Evolutionary conservation across 2,888 invertebrate genomes (phyloP), one percentile per base, ranked within the genome.

Genomic region (Phlogophora meticulosa): DNA sequence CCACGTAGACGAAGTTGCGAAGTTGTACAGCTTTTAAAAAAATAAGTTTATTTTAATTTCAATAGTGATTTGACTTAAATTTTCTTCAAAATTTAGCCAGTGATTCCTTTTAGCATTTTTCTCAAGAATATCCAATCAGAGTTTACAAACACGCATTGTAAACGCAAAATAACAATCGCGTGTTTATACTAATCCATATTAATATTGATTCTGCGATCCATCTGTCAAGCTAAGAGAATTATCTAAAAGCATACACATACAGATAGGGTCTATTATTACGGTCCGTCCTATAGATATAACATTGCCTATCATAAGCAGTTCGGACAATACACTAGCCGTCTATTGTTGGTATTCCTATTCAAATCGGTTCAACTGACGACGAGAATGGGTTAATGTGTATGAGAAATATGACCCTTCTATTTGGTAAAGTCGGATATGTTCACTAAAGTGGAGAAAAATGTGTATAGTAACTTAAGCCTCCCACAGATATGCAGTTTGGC

Each of bases 331-430:
- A 48, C 36, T 22, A 38, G 57, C 51, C 43, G 48, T n/a, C 62
- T 46, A 74, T 77, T 74, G 67, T 80, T 46, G 17, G 20, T 46
- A 20, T 36, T 52, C 49, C 72, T 66, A 79, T 80, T 81, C 69
- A 81, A 72, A 76, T 76, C 38, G 52, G 57, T 62, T 69, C 45
- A 69, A 66, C 56, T 66, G 76, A 55, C 55, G 48, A 59, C 40
- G 11, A 38, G 46, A 63, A 34, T 67, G 43, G 42, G 56, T 46
- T 51, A 65, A 56, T 67, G 60, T 36, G 38, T 46, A 46, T 58
- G 46, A 56, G 46, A 45, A 36, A 22, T 61, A 60, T 80, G 63
- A 76, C 66, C 80, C 76, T 65, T 58, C 4, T 22, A 24, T 36
- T 38, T 22, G 15, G 32, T 40, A 20, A 40, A 61, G 64, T 46